Base-by-base conservation (phyloP, 1,140 invertebrate species). In the Teleopsis dalmanni region DNA sequence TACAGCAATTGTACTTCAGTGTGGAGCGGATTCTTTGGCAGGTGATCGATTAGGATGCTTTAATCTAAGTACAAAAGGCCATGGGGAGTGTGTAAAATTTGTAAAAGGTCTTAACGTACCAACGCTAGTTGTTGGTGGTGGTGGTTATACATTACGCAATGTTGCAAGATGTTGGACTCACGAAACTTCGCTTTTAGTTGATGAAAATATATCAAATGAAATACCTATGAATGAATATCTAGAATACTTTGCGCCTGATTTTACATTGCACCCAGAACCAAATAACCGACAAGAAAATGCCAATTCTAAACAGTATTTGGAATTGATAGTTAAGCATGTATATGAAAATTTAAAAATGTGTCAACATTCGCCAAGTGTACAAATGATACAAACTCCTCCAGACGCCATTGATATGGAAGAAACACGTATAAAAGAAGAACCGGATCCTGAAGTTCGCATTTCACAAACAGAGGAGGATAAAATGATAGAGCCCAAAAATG, bases 91-190 rank as follows among this genome's bases (percentile, higher is more conserved):
- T 72, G 95, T 99, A 0, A 88, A 91, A 62, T 98, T 95, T 70
- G 93, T 99, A 8, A 91, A 94, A 70, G 88, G 86, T 52, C 76
- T 98, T 1, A 94, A 95, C 68, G 80, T 99, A 11, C 97, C 97
- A 0, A 79, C 96, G 1, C 72, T 99, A 18, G 88, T 98, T 0
- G 83, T 99, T 0, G 97, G 97, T 6, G 97, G 68, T 21, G 65
- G 65, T 7, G 65, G 65, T 7, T 99, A 99, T 64, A 99, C 95
- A 0, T 75, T 99, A 6, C 77, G 94, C 43, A 99, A 99, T 70
- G 97, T 99, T 1, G 95, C 96, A 0, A 76, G 97, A 35, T 98
- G 95, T 70, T 99, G 97, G 97, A 96, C 96, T 0, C 96, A 98
- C 58, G 97, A 99, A 73, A 99, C 97, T 0, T 95, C 94, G 0